phyloP scores from a whole-genome alignment of 2,113 vertebrate species.

The Rhadina sibilatrix region DNA sequence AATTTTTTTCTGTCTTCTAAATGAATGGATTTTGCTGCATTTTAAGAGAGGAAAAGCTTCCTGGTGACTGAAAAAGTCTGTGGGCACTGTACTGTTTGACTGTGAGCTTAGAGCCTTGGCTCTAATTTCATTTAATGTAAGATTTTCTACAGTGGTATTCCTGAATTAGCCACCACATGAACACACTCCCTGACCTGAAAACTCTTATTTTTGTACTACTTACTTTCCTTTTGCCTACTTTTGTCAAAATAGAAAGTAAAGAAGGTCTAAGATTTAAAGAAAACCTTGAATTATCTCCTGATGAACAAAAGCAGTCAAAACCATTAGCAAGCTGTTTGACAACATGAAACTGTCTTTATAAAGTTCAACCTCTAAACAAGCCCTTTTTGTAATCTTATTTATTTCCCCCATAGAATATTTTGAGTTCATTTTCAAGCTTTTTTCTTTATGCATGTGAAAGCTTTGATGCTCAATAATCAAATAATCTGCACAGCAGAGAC shows the following conservation, averaged over 20 bases:
- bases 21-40: constrained; percentile 49
- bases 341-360: background rate
- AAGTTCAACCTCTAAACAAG: background rate
- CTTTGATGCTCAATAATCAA: background rate
- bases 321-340: background rate
- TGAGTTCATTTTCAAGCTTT: background rate
- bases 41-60: constrained; percentile 66
- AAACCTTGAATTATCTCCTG: background rate
- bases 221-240: background rate
- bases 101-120: constrained; percentile 11
- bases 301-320: background rate
- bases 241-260: background rate
- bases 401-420: background rate
- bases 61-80: constrained; percentile 42
- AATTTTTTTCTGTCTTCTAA: constrained; percentile 64
- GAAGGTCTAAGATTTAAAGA: background rate
- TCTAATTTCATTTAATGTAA: background rate
- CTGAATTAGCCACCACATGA: background rate
- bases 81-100: constrained; percentile 12
- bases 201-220: background rate
- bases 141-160: background rate
- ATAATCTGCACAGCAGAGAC: background rate
- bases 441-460: background rate
- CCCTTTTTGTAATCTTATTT: background rate
- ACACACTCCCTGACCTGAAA: background rate